These are phyloP conservation scores for Chiloscyllium punctatum DNA, from an alignment of 2,797 vertebrate species.

Conservation along the genomic window DNA sequence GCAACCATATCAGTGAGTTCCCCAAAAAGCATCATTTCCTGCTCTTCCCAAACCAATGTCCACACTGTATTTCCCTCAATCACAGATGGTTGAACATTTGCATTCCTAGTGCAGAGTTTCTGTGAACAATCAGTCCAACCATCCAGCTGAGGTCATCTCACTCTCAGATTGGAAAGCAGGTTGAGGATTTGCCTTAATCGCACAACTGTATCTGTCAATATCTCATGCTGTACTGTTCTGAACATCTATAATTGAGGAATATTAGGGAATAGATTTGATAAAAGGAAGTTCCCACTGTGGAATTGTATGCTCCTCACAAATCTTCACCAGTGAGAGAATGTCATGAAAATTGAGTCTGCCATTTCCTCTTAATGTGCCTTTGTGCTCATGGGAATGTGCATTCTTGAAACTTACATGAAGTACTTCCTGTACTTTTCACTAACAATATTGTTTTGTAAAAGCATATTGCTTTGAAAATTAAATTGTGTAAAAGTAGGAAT, in stretches of 20 bases:
- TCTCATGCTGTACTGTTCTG: background rate
- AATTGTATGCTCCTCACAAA: background rate
- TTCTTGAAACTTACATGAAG: background rate
- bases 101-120: background rate
- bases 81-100: background rate
- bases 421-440: background rate
- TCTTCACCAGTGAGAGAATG: background rate
- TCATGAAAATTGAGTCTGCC: background rate
- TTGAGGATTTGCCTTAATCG: background rate
- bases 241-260: background rate
- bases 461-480: too few species aligned
- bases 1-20: background rate
- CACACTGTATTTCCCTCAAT: background rate
- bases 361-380: background rate
- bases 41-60: background rate
- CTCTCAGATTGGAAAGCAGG: background rate
- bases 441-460: background rate
- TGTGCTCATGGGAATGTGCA: background rate
- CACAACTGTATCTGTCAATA: background rate
- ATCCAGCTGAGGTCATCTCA: background rate
- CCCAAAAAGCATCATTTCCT: background rate
- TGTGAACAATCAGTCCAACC: background rate
- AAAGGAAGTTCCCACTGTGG: background rate
- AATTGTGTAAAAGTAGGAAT: too few species aligned
- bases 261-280: background rate